Evolutionary conservation across 2,888 invertebrate species (phyloP), one percentile per base, ranked within the genome.

Genomic region (Fissipunctia ypsillon): DNA sequence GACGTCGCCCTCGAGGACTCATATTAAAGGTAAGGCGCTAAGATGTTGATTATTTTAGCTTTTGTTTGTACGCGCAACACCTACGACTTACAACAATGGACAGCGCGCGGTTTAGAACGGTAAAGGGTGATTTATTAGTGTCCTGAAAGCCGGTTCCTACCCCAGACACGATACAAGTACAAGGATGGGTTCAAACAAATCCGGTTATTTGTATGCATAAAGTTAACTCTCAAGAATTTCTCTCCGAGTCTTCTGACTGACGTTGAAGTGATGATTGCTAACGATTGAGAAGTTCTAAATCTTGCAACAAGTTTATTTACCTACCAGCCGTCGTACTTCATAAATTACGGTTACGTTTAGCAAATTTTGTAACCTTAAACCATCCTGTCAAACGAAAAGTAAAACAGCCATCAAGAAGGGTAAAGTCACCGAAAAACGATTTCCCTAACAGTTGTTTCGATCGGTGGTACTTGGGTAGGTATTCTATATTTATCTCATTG

Each of bases 1-100:
- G 93, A 93, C 96, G 94, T 95, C 95, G 95, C 96, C 95, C 95
- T 92, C 96, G 88, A 93, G 89, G 93, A 94, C 90, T 94, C 91
- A 82, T 93, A 92, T 90, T 93, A 94, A 94, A 95, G 93, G 96
- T 95, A 89, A 92, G 90, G 83, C 88, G 80, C 76, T 78, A 85
- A 89, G 89, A 88, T 87, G 85, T 90, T 88, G 87, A 89, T 90
- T 91, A 90, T 90, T 90, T 90, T 89, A 86, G 83, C 73, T 87
- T 88, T 88, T 91, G 88, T 91, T 90, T 85, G 81, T 76, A 83
- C 81, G 78, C 81, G 71, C 72, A 57, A 76, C 74, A 72, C 56
- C 70, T 74, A 73, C 72, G 43, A 50, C 69, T 52, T 70, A 80
- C 69, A 80, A 75, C 70, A 78, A 66, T 79, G 73, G 59, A 69